Evolutionary conservation across 2,888 invertebrate genomes (phyloP).

Genomic region (Leptopterna dolabrata): DNA sequence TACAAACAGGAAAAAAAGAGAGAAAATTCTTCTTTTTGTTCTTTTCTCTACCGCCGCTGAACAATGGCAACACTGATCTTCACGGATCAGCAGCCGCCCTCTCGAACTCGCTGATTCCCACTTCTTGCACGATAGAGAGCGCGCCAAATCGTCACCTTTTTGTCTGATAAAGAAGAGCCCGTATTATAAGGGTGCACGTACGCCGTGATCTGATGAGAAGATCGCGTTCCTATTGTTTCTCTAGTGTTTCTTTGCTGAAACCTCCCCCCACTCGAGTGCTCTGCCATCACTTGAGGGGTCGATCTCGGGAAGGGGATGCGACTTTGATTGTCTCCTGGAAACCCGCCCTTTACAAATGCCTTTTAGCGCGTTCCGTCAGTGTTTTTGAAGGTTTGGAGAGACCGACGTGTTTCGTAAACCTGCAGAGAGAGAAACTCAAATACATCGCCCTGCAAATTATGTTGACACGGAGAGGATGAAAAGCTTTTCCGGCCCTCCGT

Average conservation of each 20-base stretch:
- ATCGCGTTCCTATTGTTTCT: conserved; percentile 6
- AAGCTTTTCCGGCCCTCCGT: not conserved
- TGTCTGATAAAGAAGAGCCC: not conserved
- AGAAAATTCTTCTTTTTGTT: not conserved
- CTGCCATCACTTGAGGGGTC: conserved; percentile 23
- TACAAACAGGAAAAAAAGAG: not conserved
- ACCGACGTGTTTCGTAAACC: not conserved
- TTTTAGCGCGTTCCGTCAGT: not conserved
- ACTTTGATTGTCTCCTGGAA: conserved; percentile 14
- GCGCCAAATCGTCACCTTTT: not conserved
- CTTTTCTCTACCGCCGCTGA: not conserved
- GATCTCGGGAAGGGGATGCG: not conserved
- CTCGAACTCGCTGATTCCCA: not conserved
- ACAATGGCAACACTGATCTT: conserved; percentile 4
- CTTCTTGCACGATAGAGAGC: conserved; percentile 9
- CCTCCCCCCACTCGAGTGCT: conserved; percentile 12
- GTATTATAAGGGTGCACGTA: not conserved
- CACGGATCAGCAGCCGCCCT: conserved; percentile 18
- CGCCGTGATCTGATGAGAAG: conserved; percentile 12
- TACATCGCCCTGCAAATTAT: conserved; percentile 14
- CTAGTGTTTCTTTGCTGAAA: not conserved
- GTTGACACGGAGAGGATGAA: conserved; percentile 29
- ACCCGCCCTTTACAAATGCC: not conserved
- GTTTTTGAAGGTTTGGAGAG: conserved; percentile 4
- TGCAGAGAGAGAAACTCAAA: not conserved